phyloP scores from a whole-genome alignment of 2,888 invertebrate genomes.

The Aphidius colemani region DNA sequence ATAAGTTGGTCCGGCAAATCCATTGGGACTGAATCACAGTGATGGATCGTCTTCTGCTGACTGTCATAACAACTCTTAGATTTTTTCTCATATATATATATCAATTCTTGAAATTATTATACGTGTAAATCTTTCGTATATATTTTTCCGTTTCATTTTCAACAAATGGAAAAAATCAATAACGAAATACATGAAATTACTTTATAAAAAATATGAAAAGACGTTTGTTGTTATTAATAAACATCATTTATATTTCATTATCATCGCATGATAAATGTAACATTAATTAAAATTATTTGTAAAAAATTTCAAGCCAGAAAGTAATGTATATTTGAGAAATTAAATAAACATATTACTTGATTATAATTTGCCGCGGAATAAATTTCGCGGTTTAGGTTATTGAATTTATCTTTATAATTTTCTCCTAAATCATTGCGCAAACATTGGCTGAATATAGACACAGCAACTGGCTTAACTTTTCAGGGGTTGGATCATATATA shows the following conservation, averaged over 20 bases:
- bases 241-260: not conserved
- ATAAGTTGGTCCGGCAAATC: slow-evolving; percentile 55
- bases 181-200: not conserved
- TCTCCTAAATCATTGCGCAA: slow-evolving; percentile 52
- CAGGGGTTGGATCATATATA: not conserved
- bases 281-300: slow-evolving; percentile 13
- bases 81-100: slow-evolving; percentile 1
- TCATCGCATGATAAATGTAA: not conserved
- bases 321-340: not conserved
- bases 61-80: slow-evolving; percentile 58
- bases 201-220: not conserved
- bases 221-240: not conserved
- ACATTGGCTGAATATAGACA: not conserved
- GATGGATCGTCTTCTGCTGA: slow-evolving; percentile 58
- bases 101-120: not conserved
- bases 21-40: slow-evolving; percentile 57
- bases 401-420: slow-evolving; percentile 58
- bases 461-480: slow-evolving; percentile 19
- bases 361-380: slow-evolving; percentile 53
- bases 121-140: no score
- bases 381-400: slow-evolving; percentile 52
- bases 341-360: slow-evolving; percentile 34
- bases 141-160: no score
- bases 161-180: no score
- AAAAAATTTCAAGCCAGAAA: not conserved